Evolutionary conservation across 1,140 invertebrate species (phyloP).

Genomic region (Oppia nitens): DNA sequence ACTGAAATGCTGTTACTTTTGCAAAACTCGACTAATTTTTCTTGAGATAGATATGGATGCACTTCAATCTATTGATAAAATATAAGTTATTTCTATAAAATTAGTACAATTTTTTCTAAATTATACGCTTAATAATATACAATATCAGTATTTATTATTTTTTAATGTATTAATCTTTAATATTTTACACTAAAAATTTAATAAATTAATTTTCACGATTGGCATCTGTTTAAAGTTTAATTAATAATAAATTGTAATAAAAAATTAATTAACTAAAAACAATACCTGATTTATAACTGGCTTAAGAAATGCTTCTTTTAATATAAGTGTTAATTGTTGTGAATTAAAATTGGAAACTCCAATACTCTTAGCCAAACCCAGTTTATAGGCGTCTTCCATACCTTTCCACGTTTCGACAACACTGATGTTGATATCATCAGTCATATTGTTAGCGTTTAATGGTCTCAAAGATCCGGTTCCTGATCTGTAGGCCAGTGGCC

Average conservation of each 20-base stretch:
- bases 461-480: constrained; percentile 27
- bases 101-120: too few species aligned
- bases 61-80: too few species aligned
- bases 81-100: too few species aligned
- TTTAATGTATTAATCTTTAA: too few species aligned
- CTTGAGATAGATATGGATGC: constrained; percentile 25
- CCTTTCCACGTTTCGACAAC: constrained; percentile 13
- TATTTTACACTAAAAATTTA: too few species aligned
- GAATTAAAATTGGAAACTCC: constrained; percentile 80
- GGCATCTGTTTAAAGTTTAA: too few species aligned
- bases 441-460: constrained; percentile 1
- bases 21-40: constrained; percentile 23
- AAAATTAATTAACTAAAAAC: too few species aligned
- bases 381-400: constrained; percentile 24
- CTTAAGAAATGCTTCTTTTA: constrained; percentile 4
- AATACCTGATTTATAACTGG: constrained; percentile 16
- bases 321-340: constrained; percentile 50
- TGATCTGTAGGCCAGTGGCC: constrained; percentile 15
- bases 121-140: too few species aligned
- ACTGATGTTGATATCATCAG: constrained; percentile 21
- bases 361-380: constrained; percentile 53
- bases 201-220: too few species aligned
- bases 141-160: too few species aligned
- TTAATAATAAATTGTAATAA: too few species aligned
- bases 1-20: constrained; percentile 24